phyloP scores from a whole-genome alignment of 2,888 invertebrate species.

The Xestoiulus laeticollis region DNA sequence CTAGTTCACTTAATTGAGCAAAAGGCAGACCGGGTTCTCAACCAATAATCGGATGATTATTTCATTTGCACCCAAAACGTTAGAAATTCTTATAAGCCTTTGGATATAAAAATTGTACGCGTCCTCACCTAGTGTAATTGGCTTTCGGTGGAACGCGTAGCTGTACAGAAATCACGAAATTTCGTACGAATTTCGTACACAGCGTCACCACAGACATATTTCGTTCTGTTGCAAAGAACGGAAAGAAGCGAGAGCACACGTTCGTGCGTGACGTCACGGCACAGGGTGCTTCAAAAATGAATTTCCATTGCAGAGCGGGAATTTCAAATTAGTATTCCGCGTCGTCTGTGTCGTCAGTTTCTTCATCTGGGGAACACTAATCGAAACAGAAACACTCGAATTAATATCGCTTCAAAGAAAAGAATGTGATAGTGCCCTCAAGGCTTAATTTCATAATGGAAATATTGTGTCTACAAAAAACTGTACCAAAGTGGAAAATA shows the following conservation, averaged over 20 bases:
- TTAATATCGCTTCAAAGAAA: no score
- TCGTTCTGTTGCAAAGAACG: not conserved
- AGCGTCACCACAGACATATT: conserved; percentile 16
- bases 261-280: not conserved
- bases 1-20: not conserved
- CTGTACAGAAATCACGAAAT: not conserved
- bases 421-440: no score
- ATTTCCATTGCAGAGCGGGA: not conserved
- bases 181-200: conserved; percentile 13
- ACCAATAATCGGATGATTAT: not conserved
- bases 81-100: not conserved
- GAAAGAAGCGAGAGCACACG: not conserved
- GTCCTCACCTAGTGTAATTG: not conserved
- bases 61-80: not conserved
- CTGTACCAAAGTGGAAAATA: no score
- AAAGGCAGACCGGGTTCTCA: not conserved
- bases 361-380: conserved; percentile 45
- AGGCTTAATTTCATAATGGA: no score
- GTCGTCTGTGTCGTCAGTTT: not conserved
- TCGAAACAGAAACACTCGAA: no score
- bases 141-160: not conserved
- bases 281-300: not conserved
- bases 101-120: no score
- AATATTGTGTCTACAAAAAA: no score
- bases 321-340: not conserved